These are phyloP conservation scores for Columba livia DNA, from an alignment of 2,113 vertebrate species.

Conservation along the genomic window DNA sequence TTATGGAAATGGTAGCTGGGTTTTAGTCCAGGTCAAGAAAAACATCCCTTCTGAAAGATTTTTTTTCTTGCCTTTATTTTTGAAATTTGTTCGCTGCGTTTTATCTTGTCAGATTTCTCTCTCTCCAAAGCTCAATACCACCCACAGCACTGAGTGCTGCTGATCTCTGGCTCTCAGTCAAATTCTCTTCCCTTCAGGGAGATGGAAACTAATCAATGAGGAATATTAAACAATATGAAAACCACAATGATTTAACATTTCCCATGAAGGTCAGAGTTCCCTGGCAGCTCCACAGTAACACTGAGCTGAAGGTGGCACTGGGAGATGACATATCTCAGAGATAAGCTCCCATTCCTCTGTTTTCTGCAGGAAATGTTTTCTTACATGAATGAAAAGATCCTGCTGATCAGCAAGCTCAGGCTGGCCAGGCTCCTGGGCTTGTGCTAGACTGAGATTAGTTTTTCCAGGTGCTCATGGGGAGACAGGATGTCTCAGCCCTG, in stretches of 20 bases:
- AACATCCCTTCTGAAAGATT: not conserved
- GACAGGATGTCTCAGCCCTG: not conserved
- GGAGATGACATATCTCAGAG: not conserved
- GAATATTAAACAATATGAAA: slow-evolving; percentile 66
- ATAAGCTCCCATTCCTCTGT: not conserved
- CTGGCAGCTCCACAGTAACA: not conserved
- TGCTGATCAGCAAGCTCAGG: not conserved
- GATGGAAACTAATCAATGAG: slow-evolving; percentile 69
- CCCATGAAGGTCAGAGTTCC: slow-evolving; percentile 53
- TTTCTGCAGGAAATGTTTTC: not conserved
- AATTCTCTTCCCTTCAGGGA: slow-evolving; percentile 62
- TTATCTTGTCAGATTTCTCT: slow-evolving; percentile 32
- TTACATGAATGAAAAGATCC: not conserved
- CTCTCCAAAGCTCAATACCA: slow-evolving; percentile 38
- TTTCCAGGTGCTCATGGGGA: not conserved
- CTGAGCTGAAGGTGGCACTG: not conserved
- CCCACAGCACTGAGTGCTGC: slow-evolving; percentile 38
- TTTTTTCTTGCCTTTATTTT: not conserved
- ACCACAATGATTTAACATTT: slow-evolving; percentile 47
- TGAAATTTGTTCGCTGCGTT: not conserved
- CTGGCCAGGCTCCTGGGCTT: not conserved
- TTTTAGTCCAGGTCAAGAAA: slow-evolving; percentile 18
- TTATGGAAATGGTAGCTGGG: not conserved
- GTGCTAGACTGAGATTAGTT: not conserved
- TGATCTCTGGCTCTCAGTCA: slow-evolving; percentile 63